A percentile compares a stretch with the other conserved stretches of the same genome.
Conservation (phyloP, 2,113 vertebrate genomes). For the Scopus umbretta region DNA sequence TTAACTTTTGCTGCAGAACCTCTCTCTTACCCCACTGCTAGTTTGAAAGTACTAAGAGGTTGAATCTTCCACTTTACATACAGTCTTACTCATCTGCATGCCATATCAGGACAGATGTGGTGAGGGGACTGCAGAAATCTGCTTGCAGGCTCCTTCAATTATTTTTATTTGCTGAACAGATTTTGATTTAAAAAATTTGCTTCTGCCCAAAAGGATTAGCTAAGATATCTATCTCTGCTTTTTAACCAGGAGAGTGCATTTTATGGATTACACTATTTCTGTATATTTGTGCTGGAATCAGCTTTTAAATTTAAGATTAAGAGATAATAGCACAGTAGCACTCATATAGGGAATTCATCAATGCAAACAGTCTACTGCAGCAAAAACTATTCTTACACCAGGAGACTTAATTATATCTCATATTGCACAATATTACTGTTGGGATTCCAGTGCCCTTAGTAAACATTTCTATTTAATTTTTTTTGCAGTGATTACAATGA, state of each 20-base stretch:
- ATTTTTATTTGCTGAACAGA: not conserved
- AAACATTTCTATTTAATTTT: not conserved
- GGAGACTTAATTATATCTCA: not conserved
- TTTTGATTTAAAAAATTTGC: not conserved
- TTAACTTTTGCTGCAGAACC: not conserved
- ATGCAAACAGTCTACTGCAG: not conserved
- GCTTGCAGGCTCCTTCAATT: not conserved
- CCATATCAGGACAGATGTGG: not conserved
- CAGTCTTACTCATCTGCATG: not conserved
- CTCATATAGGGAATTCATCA: not conserved
- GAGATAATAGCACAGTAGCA: not conserved
- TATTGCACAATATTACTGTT: not conserved
- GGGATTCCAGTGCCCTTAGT: not conserved
- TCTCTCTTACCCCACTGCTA: not conserved
- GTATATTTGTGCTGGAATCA: not conserved
- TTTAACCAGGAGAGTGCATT: not conserved
- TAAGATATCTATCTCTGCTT: not conserved
- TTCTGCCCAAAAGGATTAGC: not conserved
- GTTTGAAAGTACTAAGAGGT: not conserved
- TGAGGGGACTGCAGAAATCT: not conserved
- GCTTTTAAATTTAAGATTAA: not conserved
- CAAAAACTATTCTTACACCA: not conserved
- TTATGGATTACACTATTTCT: not conserved
- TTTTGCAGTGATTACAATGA: not conserved
- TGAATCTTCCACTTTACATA: not conserved